These are phyloP conservation scores for Mobula hypostoma DNA, from an alignment of 2,113 vertebrate genomes.

Conservation along the genomic window DNA sequence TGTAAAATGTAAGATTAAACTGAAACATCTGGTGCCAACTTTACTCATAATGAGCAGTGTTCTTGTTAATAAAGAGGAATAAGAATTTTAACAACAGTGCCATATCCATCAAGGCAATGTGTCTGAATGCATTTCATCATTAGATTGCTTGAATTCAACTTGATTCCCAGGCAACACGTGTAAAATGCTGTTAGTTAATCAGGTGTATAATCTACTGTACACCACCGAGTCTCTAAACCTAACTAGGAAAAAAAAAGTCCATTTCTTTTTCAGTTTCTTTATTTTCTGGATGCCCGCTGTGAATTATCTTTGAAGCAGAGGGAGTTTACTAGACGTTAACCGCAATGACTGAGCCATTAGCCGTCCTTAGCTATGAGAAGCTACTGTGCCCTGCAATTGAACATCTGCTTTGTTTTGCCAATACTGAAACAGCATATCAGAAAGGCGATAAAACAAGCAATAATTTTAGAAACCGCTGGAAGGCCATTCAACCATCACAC, in stretches of 20 bases:
- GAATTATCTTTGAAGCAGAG: background rate
- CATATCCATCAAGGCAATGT: background rate
- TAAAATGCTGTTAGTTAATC: constrained; percentile 3
- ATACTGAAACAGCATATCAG: background rate
- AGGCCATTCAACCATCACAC: background rate
- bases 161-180: background rate
- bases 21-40: constrained; percentile 22
- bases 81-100: background rate
- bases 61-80: constrained; percentile 10
- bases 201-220: background rate
- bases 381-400: background rate
- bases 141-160: background rate
- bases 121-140: background rate
- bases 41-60: background rate
- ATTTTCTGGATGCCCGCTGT: background rate
- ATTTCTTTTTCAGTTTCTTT: no score
- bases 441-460: background rate
- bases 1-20: constrained; percentile 34
- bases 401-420: background rate
- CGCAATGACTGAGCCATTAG: constrained; percentile 5
- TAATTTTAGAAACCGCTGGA: background rate
- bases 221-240: background rate
- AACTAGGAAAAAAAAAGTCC: no score
- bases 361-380: background rate
- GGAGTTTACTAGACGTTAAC: background rate